phyloP scores from a whole-genome alignment of 2,113 vertebrate genomes.

The Vulpes ferrilata region DNA sequence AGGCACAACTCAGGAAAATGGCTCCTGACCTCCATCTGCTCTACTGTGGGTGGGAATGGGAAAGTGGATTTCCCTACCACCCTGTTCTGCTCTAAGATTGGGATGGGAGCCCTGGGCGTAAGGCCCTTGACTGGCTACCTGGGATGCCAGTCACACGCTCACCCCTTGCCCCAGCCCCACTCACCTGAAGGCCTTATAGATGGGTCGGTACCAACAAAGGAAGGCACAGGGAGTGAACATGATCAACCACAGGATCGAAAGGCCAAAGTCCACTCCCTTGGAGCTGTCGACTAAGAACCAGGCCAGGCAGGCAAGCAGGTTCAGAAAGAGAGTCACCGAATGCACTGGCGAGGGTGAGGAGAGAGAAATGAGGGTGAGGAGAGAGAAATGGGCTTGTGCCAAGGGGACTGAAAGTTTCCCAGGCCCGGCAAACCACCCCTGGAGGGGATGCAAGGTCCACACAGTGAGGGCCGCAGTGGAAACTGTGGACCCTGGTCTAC shows the following conservation, averaged over 20 bases:
- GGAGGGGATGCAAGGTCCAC: neutral
- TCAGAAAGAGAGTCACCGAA: constrained; percentile 95
- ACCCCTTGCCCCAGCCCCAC: neutral
- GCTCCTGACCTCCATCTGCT: neutral
- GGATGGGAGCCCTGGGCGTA: neutral
- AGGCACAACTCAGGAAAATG: neutral
- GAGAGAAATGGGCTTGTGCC: neutral
- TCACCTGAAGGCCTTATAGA: constrained; percentile 98
- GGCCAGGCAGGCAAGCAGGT: constrained; percentile 96
- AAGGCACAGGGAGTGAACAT: constrained; percentile 97
- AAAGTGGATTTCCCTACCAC: neutral
- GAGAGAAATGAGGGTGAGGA: neutral
- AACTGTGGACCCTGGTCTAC: neutral
- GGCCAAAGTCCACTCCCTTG: constrained; percentile 94
- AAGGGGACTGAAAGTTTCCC: neutral
- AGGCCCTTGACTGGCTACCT: neutral
- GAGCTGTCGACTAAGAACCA: constrained; percentile 86
- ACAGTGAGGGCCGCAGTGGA: neutral
- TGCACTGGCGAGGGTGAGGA: constrained; percentile 90
- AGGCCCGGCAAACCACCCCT: neutral
- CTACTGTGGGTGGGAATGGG: neutral
- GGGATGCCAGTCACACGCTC: neutral
- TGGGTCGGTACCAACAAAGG: constrained; percentile 97
- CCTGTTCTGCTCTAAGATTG: neutral
- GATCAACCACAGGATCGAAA: constrained; percentile 97